phyloP scores from a whole-genome alignment of 2,888 invertebrate species.

The Trichopoda pennipes region DNA sequence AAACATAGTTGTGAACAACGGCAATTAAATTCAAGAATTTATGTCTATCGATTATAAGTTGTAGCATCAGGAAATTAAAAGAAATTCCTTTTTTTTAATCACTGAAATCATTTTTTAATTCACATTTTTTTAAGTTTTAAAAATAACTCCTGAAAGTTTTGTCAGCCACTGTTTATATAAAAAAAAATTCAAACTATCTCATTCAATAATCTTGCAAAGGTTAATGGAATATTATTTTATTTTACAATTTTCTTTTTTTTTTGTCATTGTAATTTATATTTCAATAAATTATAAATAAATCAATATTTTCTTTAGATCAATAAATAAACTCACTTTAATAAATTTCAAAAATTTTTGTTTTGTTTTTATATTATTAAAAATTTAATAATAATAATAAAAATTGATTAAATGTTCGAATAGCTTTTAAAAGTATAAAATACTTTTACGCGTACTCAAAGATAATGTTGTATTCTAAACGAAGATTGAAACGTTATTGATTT shows the following conservation, averaged over 20 bases:
- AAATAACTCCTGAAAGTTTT: not conserved
- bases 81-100: too few relatives aligned
- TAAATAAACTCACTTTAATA: slow-evolving; percentile 52
- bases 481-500: slow-evolving; percentile 62
- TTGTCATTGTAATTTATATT: not conserved
- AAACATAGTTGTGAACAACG: too few relatives aligned
- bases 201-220: slow-evolving; percentile 54
- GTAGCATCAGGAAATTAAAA: too few relatives aligned
- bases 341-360: slow-evolving; percentile 18
- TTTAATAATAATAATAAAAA: not conserved
- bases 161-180: slow-evolving; percentile 32
- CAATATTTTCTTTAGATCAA: slow-evolving; percentile 45
- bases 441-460: slow-evolving; percentile 11
- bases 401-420: not conserved
- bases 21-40: too few relatives aligned
- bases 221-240: slow-evolving; percentile 54
- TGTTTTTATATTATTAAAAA: not conserved
- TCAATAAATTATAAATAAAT: slow-evolving; percentile 32
- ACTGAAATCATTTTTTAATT: too few relatives aligned
- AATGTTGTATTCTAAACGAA: slow-evolving; percentile 51
- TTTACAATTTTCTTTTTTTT: slow-evolving; percentile 18
- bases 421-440: not conserved
- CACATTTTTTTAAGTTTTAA: not conserved
- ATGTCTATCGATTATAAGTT: too few relatives aligned
- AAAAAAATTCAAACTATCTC: slow-evolving; percentile 35